Evolutionary conservation across 2,888 invertebrate species (phyloP).

Genomic region (Hedychridium roseum): DNA sequence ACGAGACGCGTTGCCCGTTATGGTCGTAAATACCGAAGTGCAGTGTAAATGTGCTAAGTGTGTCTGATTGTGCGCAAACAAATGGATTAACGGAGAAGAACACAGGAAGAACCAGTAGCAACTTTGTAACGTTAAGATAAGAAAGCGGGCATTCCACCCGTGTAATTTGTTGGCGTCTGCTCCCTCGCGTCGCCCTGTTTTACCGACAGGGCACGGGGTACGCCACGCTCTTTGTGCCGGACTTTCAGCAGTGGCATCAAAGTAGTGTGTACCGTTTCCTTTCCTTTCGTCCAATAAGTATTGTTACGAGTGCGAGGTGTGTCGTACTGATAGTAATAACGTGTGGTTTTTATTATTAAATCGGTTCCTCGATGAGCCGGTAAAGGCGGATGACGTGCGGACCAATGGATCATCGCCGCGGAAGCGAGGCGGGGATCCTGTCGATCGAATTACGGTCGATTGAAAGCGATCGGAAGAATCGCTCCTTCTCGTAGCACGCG

Average conservation of each 20-base stretch:
- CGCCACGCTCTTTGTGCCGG: conserved; percentile 28
- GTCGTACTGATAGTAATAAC: too few species aligned
- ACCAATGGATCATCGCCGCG: conserved; percentile 38
- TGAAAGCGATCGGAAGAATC: conserved; percentile 21
- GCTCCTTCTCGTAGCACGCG: conserved; percentile 33
- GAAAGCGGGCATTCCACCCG: too few species aligned
- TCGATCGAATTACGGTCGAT: conserved; percentile 22
- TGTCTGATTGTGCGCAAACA: too few species aligned
- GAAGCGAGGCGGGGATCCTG: conserved; percentile 27
- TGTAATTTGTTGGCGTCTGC: background rate
- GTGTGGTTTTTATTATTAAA: too few species aligned
- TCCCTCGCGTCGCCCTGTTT: conserved; percentile 29
- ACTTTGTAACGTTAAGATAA: too few species aligned
- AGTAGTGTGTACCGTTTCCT: too few species aligned
- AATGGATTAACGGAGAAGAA: too few species aligned
- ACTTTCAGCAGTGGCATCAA: too few species aligned
- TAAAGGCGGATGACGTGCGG: conserved; percentile 27
- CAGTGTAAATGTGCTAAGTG: conserved; percentile 27
- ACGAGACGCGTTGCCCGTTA: conserved; percentile 21
- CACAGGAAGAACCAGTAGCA: too few species aligned
- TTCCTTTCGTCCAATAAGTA: too few species aligned
- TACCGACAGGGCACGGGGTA: conserved; percentile 37
- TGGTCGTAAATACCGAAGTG: conserved; percentile 29
- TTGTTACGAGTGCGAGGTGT: too few species aligned
- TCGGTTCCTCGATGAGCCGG: conserved; percentile 25